Evolutionary conservation across 2,888 invertebrate species (phyloP), one percentile per base, ranked within the genome.

Genomic region (Malachius bipustulatus): DNA sequence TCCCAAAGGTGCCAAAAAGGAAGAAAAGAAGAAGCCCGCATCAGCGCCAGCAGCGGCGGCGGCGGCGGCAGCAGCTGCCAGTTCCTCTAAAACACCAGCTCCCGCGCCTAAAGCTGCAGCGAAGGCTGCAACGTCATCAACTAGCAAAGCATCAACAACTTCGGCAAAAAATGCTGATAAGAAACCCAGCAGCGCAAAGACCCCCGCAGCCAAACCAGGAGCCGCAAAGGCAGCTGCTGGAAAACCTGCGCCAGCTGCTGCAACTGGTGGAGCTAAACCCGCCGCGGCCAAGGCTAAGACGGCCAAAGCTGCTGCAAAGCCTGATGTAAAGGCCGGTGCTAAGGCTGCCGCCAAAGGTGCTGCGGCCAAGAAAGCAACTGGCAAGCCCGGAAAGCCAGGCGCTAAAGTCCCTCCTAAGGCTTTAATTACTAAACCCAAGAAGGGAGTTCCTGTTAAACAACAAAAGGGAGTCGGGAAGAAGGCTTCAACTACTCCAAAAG

Each of bases 381-480:
- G 47, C 3, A 59, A 71, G 67, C 50, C 45, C 40, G 37, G 41
- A 16, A 40, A 46, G 30, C 49, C 44, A 28, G 52, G 51, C 38
- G 45, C 39, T 16, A 56, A 54, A 32, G 49, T 45, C 4, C 50
- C 53, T 33, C 46, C 55, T 30, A 71, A 73, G 49, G 66, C 69
- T 47, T 27, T 50, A 4, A 43, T 62, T 9, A 67, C 71, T 37
- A 67, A 68, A 45, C 64, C 68, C 1, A 73, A 74, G 50, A 66
- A 65, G 40, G 66, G 65, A 60, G 69, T 67, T 9, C 63, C 67
- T 1, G 64, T 66, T 16, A 70, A 70, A 47, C 59, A 59, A 34
- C 66, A 69, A 46, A 70, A 68, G 32, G 66, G 64, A 37, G 67
- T 69, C 34, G 71, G 68, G 45, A 57, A 62, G 39, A 58, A 63